Evolutionary conservation across 2,888 invertebrate species (phyloP).

Genomic region (Callinectes sapidus): DNA sequence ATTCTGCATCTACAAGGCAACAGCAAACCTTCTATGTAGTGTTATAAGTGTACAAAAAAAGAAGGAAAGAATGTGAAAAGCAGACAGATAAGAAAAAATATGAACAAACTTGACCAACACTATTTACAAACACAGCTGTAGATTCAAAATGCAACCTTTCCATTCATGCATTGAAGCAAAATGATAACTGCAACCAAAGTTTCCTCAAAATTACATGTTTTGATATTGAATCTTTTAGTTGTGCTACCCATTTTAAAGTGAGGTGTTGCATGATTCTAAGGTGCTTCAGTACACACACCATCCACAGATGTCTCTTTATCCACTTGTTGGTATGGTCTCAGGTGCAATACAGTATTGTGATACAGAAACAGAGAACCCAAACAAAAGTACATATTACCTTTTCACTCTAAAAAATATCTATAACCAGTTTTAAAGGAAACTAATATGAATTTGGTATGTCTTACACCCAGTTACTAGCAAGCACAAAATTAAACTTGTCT

Average conservation of each 20-base stretch:
- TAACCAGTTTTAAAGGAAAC: background rate
- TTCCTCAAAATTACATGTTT: background rate
- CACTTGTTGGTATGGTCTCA: background rate
- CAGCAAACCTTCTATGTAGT: background rate
- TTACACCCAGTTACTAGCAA: background rate
- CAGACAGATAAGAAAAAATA: background rate
- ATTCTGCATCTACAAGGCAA: conserved; percentile 21
- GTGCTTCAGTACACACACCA: conserved; percentile 3
- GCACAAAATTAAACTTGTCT: background rate
- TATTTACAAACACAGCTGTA: conserved; percentile 2
- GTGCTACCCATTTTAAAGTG: background rate
- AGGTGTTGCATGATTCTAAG: background rate
- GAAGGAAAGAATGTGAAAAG: background rate
- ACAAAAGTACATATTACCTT: background rate
- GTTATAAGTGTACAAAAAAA: background rate
- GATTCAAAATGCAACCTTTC: conserved; percentile 32
- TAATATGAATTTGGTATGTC: background rate
- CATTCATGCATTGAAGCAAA: conserved; percentile 14
- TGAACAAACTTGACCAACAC: background rate
- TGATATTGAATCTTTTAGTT: background rate
- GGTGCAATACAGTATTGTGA: background rate
- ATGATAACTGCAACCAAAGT: conserved; percentile 14
- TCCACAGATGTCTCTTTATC: background rate
- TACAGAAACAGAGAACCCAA: background rate
- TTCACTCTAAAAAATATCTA: background rate